Base-by-base conservation (phyloP, 2,797 vertebrate species). In the Darevskia mixta region DNA sequence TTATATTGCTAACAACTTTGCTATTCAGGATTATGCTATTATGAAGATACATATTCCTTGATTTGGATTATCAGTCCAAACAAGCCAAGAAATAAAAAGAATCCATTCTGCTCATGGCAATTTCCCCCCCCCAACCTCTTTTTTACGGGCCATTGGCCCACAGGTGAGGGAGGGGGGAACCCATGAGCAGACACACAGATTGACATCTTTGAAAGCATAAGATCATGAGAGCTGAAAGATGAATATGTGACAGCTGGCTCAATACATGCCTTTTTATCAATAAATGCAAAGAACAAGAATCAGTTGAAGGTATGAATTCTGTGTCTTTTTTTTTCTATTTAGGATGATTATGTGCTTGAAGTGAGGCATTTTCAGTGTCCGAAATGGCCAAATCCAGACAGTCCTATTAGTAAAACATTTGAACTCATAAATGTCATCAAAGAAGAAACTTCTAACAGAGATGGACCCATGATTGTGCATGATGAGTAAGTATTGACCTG, bases 281-380 rank as follows among this genome's bases (percentile, higher is more conserved):
- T 45, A 77, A 45, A 78, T 29, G n/a, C 17, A 72, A 29, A 27
- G 45, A 3, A 43, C 82, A 73, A 64, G 29, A 69, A 86, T 76
- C 49, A 75, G 71, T 18, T 0, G 4, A 66, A 89, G 81, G 25
- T 64, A 58, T 25, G 8, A 1, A 72, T 43, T 79, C 66, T 89
- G 66, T 15, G 2, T 38, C 38, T 86, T 76, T 85, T n/a, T 91
- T 58, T 13, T 17, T 15, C 27, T 15, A 58, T 94, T 79, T 93
- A 99, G 99, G 98, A 99, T 93, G 98, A 99, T 94, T 99, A 97
- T 11, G 97, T 98, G 84, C 97, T 99, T 93, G 98, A 99, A 97
- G 98, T 99, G 91, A 98, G 97, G 87, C 98, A 98, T 94, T 99
- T 98, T 94, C 97, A 97, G 71, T 97, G 98, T 89, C 97, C 98